These are phyloP conservation scores for Mormyrus proboscirostris DNA, from an alignment of 2,797 vertebrate species.

Conservation along the genomic window DNA sequence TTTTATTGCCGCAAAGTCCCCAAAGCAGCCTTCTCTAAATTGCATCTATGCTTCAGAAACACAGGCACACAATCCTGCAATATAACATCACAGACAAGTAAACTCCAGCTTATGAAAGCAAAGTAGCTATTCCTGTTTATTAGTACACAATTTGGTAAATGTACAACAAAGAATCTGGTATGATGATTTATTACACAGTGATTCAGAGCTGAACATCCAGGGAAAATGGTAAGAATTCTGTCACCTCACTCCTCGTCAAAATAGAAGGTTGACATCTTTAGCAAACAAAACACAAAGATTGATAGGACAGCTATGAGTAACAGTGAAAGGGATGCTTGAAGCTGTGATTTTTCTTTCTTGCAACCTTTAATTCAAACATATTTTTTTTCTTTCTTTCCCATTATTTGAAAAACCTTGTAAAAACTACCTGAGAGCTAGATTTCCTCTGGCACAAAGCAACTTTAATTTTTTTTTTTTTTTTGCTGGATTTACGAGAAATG, in stretches of 20 bases:
- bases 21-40: not conserved
- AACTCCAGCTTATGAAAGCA: not conserved
- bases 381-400: slow-evolving; percentile 27
- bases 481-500: slow-evolving; percentile 54
- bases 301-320: not conserved
- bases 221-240: not conserved
- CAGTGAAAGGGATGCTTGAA: slow-evolving; percentile 38
- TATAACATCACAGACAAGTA: not conserved
- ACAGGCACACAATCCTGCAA: not conserved
- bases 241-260: not conserved
- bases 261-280: not conserved
- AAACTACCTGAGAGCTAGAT: slow-evolving; percentile 38
- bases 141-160: not conserved
- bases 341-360: slow-evolving; percentile 42
- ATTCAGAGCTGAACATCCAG: not conserved
- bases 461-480: slow-evolving; percentile 55
- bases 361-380: slow-evolving; percentile 34
- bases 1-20: not conserved
- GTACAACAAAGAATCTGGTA: not conserved
- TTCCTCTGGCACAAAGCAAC: slow-evolving; percentile 30
- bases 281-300: not conserved
- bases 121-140: not conserved
- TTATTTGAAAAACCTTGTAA: slow-evolving; percentile 43
- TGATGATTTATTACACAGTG: not conserved
- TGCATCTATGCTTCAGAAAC: not conserved